Evolutionary conservation across 2,888 invertebrate genomes (phyloP).

Genomic region (Crematogaster levior): DNA sequence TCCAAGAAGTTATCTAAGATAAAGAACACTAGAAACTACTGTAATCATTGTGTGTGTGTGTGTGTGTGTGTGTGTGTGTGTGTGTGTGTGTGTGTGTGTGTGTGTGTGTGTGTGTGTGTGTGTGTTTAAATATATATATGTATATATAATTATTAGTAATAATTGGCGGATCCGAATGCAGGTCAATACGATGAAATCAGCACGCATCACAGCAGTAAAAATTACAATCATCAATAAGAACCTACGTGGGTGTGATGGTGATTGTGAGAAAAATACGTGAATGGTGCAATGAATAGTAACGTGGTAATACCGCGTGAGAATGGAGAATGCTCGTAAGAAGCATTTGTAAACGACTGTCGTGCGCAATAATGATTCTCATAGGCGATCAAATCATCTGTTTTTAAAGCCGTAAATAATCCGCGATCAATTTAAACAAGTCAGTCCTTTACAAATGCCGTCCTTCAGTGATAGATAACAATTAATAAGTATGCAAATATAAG

Average conservation of each 20-base stretch:
- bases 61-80: neutral
- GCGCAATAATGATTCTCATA: neutral
- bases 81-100: constrained; percentile 11
- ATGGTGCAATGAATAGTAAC: constrained; percentile 61
- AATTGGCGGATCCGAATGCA: constrained; percentile 55
- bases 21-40: constrained; percentile 63
- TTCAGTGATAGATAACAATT: constrained; percentile 19
- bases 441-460: constrained; percentile 36
- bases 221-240: constrained; percentile 61
- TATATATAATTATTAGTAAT: constrained; percentile 37
- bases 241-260: constrained; percentile 54
- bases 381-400: neutral
- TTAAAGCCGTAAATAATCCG: neutral
- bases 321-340: constrained; percentile 34
- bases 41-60: constrained; percentile 50
- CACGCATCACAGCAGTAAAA: constrained; percentile 69
- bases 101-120: neutral
- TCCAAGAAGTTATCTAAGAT: constrained; percentile 32
- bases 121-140: neutral
- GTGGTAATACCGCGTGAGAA: constrained; percentile 57
- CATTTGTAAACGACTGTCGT: constrained; percentile 36
- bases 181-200: constrained; percentile 52
- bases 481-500: constrained; percentile 40
- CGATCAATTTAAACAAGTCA: neutral
- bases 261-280: constrained; percentile 55